A percentile compares a stretch with the other conserved stretches of the same genome.
phyloP scores from a whole-genome alignment of 2,797 vertebrate genomes.

The Microcaecilia unicolor region DNA sequence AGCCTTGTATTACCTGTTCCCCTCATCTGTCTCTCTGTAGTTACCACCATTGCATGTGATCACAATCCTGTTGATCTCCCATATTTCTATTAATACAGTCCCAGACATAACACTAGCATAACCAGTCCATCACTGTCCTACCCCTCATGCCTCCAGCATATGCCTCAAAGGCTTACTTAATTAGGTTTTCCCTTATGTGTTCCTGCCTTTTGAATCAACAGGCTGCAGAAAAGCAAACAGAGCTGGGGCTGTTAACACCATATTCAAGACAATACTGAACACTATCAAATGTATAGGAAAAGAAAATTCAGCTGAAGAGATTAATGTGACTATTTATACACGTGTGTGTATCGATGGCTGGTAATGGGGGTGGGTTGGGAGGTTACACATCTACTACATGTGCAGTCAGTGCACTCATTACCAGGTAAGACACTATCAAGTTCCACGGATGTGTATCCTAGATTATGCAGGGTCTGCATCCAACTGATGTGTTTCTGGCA shows the following conservation, averaged over 20 bases:
- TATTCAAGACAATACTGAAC: conserved; percentile 40
- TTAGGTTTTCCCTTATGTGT: conserved; percentile 1
- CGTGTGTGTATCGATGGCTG: conserved; percentile 40
- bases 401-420: no score
- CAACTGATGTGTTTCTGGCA: no score
- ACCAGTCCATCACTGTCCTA: no score
- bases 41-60: no score
- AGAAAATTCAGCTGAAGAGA: conserved; percentile 26
- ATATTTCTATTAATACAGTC: no score
- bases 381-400: conserved; percentile 48
- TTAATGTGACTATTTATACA: conserved; percentile 38
- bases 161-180: background rate
- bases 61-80: no score
- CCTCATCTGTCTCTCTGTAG: no score
- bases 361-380: conserved; percentile 26
- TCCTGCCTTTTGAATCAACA: background rate
- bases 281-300: conserved; percentile 24
- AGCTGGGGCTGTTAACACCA: conserved; percentile 19
- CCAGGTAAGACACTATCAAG: no score
- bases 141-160: background rate
- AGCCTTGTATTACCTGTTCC: no score
- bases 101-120: no score
- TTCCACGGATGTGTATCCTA: no score
- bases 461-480: no score
- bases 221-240: conserved; percentile 17